A percentile compares a stretch with the other conserved stretches of the same genome.
These are phyloP conservation scores for Protaetia brevitarsis DNA, from an alignment of 1,140 invertebrate species.

Conservation along the genomic window DNA sequence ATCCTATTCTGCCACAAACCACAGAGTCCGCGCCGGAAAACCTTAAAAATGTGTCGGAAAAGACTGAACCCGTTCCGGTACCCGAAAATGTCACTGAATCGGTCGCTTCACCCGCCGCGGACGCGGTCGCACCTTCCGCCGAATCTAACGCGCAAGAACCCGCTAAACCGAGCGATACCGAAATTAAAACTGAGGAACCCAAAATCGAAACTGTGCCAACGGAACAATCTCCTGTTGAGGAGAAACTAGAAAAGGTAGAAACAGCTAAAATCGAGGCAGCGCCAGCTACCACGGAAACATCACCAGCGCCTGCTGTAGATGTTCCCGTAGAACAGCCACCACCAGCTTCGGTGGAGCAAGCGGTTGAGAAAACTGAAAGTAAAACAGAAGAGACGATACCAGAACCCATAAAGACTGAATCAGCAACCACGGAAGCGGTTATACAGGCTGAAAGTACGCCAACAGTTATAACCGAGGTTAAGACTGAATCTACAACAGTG, in stretches of 20 bases:
- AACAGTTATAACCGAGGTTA: neutral
- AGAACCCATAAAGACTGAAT: neutral
- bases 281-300: neutral
- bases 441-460: neutral
- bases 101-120: neutral
- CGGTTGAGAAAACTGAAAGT: neutral
- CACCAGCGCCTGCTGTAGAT: neutral
- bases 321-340: neutral
- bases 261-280: neutral
- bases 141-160: neutral
- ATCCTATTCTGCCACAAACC: constrained; percentile 8
- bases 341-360: neutral
- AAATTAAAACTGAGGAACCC: neutral
- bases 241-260: neutral
- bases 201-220: neutral
- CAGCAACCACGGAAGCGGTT: neutral
- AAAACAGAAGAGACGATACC: neutral
- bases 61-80: neutral
- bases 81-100: neutral
- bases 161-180: neutral
- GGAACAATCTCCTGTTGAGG: neutral
- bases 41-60: neutral
- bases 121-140: neutral
- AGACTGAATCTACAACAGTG: neutral
- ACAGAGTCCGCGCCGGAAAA: constrained; percentile 14